These are phyloP conservation scores for Neodiprion pinetum DNA, from an alignment of 1,140 invertebrate species.

Conservation along the genomic window DNA sequence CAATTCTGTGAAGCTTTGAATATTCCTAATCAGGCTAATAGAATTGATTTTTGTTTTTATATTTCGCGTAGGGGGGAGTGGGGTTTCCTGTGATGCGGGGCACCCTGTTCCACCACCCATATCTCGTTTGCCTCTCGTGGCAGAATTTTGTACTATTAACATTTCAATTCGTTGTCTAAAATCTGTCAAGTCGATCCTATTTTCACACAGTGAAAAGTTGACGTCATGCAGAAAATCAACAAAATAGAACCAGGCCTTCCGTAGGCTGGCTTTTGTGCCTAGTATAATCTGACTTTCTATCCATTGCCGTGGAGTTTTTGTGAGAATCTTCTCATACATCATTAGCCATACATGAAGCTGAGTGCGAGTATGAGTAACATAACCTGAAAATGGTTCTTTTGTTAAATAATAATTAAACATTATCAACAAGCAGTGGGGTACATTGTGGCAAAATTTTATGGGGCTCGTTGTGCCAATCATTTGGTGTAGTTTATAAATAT, in stretches of 20 bases:
- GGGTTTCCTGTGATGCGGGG: too few relatives aligned
- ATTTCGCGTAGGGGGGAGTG: too few relatives aligned
- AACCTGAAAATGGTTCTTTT: background rate
- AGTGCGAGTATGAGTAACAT: background rate
- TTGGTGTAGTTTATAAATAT: background rate
- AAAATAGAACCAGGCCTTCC: background rate
- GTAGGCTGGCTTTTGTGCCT: background rate
- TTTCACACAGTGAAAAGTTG: background rate
- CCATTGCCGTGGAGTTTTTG: background rate
- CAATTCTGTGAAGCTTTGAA: too few relatives aligned
- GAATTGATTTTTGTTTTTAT: too few relatives aligned
- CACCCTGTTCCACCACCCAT: too few relatives aligned
- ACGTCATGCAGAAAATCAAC: background rate
- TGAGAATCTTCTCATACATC: background rate
- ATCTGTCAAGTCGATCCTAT: background rate
- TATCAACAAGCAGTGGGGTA: background rate
- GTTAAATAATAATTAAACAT: background rate
- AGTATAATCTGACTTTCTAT: background rate
- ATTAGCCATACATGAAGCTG: background rate
- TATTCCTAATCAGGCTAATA: too few relatives aligned
- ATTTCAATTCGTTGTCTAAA: background rate
- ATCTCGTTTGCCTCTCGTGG: background rate
- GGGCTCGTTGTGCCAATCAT: background rate
- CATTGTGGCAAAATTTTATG: background rate
- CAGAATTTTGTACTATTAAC: background rate